Conservation (phyloP, 1,140 invertebrate genomes). For the Episyrphus balteatus region DNA sequence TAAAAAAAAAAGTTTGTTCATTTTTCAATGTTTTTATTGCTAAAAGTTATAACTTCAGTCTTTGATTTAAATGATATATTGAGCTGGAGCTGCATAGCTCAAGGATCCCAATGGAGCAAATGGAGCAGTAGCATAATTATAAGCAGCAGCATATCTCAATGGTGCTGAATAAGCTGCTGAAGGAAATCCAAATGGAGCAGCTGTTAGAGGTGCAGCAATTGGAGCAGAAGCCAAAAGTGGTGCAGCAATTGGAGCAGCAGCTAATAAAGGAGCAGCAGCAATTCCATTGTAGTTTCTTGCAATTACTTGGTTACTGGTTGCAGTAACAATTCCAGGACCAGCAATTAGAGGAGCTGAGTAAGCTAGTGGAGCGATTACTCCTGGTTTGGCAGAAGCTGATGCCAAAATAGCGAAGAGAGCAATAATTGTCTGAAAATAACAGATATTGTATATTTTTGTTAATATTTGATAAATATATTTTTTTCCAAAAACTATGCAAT, state of each 20-base stretch:
- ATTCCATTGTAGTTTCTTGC: constrained; percentile 28
- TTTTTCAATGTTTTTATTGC: too few species aligned
- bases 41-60: too few species aligned
- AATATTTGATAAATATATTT: too few species aligned
- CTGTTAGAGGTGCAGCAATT: constrained; percentile 8
- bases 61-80: too few species aligned
- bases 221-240: constrained; percentile 7
- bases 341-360: constrained; percentile 20
- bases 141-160: constrained; percentile 2
- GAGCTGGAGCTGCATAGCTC: constrained; percentile 2
- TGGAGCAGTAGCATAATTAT: constrained; percentile 7
- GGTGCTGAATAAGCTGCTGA: constrained; percentile 6
- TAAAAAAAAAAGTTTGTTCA: too few species aligned
- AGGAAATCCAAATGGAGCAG: constrained; percentile 2
- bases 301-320: constrained; percentile 32
- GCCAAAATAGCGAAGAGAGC: too few species aligned
- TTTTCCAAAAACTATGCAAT: too few species aligned
- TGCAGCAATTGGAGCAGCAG: constrained; percentile 8
- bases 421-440: too few species aligned
- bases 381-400: too few species aligned
- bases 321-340: constrained; percentile 22
- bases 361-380: constrained; percentile 19
- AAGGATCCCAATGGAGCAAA: constrained; percentile 4
- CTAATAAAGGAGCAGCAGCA: constrained; percentile 11
- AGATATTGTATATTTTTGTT: too few species aligned